A percentile compares a stretch with the other conserved stretches of the same genome.
Evolutionary conservation across 2,113 vertebrate genomes (phyloP).

Genomic region (Puntigrus tetrazona): DNA sequence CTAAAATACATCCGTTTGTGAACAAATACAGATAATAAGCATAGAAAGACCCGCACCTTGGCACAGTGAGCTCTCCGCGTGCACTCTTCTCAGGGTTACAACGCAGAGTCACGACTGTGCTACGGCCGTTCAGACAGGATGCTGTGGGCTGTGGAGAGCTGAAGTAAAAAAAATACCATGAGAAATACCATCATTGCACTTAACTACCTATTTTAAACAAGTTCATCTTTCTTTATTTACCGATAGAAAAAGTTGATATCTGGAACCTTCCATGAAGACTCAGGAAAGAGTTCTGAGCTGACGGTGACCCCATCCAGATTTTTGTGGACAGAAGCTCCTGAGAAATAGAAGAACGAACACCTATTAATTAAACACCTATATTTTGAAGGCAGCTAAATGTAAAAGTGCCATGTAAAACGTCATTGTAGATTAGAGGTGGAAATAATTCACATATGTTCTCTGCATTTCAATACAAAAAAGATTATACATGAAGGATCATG

Average conservation of each 20-base stretch:
- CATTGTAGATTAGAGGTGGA: too few species aligned
- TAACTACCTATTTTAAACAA: not conserved
- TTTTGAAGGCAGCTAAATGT: too few species aligned
- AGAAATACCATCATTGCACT: not conserved
- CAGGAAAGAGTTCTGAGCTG: slow-evolving; percentile 78
- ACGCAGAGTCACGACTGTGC: slow-evolving; percentile 86
- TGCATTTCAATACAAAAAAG: too few species aligned
- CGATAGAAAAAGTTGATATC: slow-evolving; percentile 94
- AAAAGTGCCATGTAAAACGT: too few species aligned
- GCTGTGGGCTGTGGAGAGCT: slow-evolving; percentile 89
- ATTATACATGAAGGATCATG: too few species aligned
- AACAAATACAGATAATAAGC: not conserved
- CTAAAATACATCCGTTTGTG: not conserved
- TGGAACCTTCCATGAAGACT: slow-evolving; percentile 76
- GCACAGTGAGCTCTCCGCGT: slow-evolving; percentile 85
- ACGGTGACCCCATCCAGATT: slow-evolving; percentile 78
- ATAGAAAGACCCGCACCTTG: slow-evolving; percentile 75
- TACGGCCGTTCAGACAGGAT: slow-evolving; percentile 87
- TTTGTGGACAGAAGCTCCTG: slow-evolving; percentile 85
- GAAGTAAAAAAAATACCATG: not conserved
- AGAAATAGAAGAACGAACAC: not conserved
- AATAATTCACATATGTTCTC: too few species aligned
- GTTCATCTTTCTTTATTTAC: slow-evolving; percentile 67
- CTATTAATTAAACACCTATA: too few species aligned
- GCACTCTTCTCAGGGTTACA: slow-evolving; percentile 82